These are phyloP conservation scores for Creontiades dilutus DNA, from an alignment of 2,888 invertebrate species.

Conservation along the genomic window DNA sequence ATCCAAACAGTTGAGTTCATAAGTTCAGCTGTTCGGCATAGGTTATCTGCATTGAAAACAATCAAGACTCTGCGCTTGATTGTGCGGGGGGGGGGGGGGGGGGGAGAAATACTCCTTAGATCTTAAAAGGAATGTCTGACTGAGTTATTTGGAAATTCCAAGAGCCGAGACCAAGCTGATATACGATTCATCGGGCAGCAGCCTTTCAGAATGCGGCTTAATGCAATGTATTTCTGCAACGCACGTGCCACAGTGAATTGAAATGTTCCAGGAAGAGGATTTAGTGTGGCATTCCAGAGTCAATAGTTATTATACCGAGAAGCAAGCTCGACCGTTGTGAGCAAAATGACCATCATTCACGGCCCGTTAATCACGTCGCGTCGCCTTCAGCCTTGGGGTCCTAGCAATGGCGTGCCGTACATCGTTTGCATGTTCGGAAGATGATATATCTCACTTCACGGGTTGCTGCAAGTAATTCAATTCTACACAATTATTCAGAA, in stretches of 20 bases:
- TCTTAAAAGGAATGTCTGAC: too few species aligned
- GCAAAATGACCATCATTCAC: conserved; percentile 41
- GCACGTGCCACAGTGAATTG: not conserved
- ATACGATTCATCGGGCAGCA: too few species aligned
- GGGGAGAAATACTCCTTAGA: too few species aligned
- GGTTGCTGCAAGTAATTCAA: not conserved
- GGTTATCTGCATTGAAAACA: too few species aligned
- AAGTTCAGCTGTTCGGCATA: too few species aligned
- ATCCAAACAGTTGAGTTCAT: too few species aligned
- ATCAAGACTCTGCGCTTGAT: too few species aligned
- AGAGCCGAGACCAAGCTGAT: too few species aligned
- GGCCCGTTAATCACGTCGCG: conserved; percentile 55
- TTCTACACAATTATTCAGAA: not conserved
- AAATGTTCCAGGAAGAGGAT: not conserved
- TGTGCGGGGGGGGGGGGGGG: too few species aligned
- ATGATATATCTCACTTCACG: not conserved
- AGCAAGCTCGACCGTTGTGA: not conserved
- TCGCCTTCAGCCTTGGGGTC: not conserved
- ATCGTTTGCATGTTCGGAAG: not conserved
- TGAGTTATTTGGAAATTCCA: too few species aligned
- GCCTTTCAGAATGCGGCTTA: too few species aligned
- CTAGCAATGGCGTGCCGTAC: not conserved
- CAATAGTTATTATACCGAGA: not conserved
- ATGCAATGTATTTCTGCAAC: not conserved
- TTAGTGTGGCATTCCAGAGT: not conserved